These are phyloP conservation scores for Anastatus disparis DNA, from an alignment of 1,140 invertebrate species.

Conservation along the genomic window DNA sequence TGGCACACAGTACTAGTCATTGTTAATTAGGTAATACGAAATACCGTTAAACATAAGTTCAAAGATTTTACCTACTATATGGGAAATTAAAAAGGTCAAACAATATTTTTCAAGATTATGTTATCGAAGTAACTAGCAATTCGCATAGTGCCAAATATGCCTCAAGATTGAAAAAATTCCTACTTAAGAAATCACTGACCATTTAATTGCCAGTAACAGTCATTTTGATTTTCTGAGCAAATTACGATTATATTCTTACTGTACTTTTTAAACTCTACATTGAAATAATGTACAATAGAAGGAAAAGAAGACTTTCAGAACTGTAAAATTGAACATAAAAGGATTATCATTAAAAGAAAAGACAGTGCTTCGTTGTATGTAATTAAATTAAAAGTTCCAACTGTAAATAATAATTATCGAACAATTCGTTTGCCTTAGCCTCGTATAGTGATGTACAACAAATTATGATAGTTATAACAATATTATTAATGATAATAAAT, in stretches of 20 bases:
- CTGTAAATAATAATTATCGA: constrained; percentile 37
- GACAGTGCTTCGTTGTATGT: constrained; percentile 23
- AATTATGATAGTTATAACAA: constrained; percentile 31
- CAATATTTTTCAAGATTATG: constrained; percentile 27
- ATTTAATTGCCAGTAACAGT: constrained; percentile 1
- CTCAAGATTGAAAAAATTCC: constrained; percentile 24
- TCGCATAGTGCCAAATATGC: constrained; percentile 37
- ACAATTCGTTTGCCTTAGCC: constrained; percentile 32
- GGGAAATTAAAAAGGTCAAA: constrained; percentile 20
- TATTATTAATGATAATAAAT: constrained; percentile 34
- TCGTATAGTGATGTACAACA: constrained; percentile 31
- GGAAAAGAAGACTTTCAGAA: constrained; percentile 9
- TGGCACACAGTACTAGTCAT: constrained; percentile 39
- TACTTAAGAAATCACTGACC: constrained; percentile 16
- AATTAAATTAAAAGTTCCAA: constrained; percentile 29
- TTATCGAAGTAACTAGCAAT: constrained; percentile 21
- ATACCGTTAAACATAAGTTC: constrained; percentile 26
- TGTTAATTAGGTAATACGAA: constrained; percentile 35
- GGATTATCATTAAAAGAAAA: constrained; percentile 2
- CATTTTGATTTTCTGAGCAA: background rate
- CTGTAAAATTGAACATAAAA: constrained; percentile 6
- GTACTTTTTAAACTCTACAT: constrained; percentile 19
- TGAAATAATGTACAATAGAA: constrained; percentile 23
- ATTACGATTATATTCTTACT: constrained; percentile 3
- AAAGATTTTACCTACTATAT: constrained; percentile 19